Evolutionary conservation across 2,113 vertebrate species (phyloP).

Genomic region (Numenius arquata): DNA sequence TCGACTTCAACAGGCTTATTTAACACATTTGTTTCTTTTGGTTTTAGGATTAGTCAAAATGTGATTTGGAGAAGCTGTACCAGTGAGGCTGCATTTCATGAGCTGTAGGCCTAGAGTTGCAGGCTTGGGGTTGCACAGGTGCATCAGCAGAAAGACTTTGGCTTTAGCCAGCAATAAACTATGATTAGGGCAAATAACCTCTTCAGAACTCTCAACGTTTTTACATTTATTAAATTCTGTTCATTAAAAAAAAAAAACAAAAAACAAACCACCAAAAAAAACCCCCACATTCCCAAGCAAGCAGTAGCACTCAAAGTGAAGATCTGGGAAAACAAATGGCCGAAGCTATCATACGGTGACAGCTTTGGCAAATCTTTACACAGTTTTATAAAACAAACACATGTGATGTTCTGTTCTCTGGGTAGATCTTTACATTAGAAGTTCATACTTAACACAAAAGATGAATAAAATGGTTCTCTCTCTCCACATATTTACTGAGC

Average conservation of each 20-base stretch:
- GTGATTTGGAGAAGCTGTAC: neutral
- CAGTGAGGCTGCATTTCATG: neutral
- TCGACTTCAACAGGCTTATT: conserved; percentile 32
- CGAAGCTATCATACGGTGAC: neutral
- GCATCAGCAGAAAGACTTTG: neutral
- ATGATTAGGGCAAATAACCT: neutral
- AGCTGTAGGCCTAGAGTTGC: neutral
- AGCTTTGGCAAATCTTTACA: conserved; percentile 52
- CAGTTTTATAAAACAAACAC: conserved; percentile 60
- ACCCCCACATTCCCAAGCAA: neutral
- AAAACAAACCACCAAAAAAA: neutral
- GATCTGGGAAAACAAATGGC: conserved; percentile 32
- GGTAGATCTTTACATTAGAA: conserved; percentile 44
- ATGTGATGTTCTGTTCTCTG: neutral
- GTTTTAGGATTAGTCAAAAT: conserved; percentile 7
- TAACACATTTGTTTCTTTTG: conserved; percentile 37
- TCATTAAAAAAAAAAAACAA: neutral
- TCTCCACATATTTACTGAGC: conserved; percentile 19
- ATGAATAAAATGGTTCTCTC: neutral
- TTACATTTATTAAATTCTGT: neutral
- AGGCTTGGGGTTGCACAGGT: neutral
- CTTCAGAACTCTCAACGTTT: neutral
- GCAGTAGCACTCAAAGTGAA: neutral
- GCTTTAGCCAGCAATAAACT: neutral
- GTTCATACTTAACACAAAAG: conserved; percentile 35